Percentiles rank a stretch among this genome's conserved stretches.
phyloP scores from a whole-genome alignment of 2,888 invertebrate species.

The Lithosia quadra region DNA sequence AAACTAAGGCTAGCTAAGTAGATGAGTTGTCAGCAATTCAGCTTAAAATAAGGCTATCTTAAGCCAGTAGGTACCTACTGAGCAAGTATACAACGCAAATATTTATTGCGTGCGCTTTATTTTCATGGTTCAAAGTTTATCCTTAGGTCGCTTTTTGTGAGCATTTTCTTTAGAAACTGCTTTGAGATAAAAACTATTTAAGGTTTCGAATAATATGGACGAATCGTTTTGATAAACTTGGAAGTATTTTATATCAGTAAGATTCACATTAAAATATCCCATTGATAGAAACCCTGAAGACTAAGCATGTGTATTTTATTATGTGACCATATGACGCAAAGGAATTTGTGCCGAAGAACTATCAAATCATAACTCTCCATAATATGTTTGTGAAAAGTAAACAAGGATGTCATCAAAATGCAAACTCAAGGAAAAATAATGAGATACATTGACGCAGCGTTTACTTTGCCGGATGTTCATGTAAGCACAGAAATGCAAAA shows the following conservation, averaged over 20 bases:
- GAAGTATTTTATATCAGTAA: neutral
- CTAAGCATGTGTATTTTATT: too few species aligned
- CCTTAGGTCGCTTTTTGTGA: constrained; percentile 6
- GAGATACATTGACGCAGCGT: neutral
- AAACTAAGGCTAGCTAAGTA: neutral
- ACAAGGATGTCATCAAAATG: neutral
- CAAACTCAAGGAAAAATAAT: constrained; percentile 5
- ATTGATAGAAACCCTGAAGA: too few species aligned
- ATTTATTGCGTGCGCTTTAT: constrained; percentile 3
- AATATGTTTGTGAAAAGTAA: neutral
- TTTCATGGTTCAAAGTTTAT: constrained; percentile 9
- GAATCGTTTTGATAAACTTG: neutral
- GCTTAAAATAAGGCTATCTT: neutral
- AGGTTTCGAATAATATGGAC: neutral
- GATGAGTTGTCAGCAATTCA: neutral
- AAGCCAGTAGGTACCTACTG: neutral
- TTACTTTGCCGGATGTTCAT: constrained; percentile 2
- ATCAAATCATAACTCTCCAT: neutral
- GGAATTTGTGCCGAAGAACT: neutral
- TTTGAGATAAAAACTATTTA: neutral
- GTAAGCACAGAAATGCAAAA: neutral
- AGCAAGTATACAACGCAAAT: constrained; percentile 8
- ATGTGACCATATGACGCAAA: too few species aligned
- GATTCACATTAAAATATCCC: neutral
- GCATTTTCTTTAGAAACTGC: neutral